Evolutionary conservation across 2,888 invertebrate species (phyloP).

Genomic region (Caenorhabditis parvicauda): DNA sequence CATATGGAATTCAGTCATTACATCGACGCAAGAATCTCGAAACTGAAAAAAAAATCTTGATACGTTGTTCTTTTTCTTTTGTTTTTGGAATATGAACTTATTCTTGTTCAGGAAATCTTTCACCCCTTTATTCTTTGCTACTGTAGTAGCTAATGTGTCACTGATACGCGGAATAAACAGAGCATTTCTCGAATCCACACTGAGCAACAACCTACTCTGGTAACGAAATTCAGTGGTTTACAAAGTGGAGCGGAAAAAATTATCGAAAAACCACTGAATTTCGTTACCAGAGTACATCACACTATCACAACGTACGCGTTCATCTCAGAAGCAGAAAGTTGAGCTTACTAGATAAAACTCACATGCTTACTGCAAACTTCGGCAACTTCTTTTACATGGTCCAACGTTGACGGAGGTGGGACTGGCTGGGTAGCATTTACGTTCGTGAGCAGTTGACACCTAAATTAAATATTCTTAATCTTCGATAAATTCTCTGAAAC

Average conservation of each 20-base stretch:
- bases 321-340: neutral
- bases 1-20: slow-evolving; percentile 28
- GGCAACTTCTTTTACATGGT: slow-evolving; percentile 55
- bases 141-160: too few species aligned
- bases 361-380: slow-evolving; percentile 46
- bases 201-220: too few species aligned
- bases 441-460: slow-evolving; percentile 27
- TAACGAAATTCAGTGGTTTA: too few species aligned
- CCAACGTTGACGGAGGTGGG: slow-evolving; percentile 37
- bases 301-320: neutral
- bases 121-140: too few species aligned
- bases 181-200: too few species aligned
- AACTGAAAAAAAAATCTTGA: slow-evolving; percentile 19
- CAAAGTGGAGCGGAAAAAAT: too few species aligned
- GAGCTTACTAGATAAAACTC: neutral
- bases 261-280: too few species aligned
- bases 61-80: neutral
- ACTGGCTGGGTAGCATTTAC: slow-evolving; percentile 21
- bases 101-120: neutral
- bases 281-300: neutral
- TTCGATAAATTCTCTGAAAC: neutral
- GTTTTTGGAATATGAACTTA: neutral
- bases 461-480: slow-evolving; percentile 4
- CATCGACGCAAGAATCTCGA: slow-evolving; percentile 30
- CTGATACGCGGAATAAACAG: too few species aligned